Evolutionary conservation across 2,797 vertebrate species (phyloP), one percentile per base, ranked within the genome.

Genomic region (Petrocephalus schoutedeni): DNA sequence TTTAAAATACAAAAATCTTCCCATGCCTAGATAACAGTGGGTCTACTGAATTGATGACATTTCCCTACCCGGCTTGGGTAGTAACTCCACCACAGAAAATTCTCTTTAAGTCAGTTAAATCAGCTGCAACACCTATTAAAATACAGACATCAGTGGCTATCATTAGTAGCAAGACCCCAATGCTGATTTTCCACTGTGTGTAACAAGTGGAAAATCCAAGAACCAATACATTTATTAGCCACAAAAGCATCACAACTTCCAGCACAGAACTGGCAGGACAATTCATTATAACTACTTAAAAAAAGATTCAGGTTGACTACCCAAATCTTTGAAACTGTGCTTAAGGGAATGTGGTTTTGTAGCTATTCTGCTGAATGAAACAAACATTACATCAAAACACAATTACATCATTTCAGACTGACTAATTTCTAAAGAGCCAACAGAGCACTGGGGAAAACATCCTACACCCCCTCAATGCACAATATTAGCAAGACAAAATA

Each of bases 231-330:
- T 12, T 3, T 28, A 28, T 54, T 56, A 84, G n/a, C 51, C n/a
- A 54, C 54, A 9, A 53, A 21, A 56, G 23, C n/a, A 85, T 12
- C 51, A 85, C 83, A 85, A 85, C 14, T 85, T 23, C 83, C 83
- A 6, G n/a, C 23, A 28, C 21, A 57, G 83, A 54, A 85, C 21
- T 32, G 4, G 28, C 51, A 28, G 53, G 1, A 53, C 51, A 85
- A 85, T 85, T 85, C 56, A 21, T 28, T 56, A 85, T 56, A 85
- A 85, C 45, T 36, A 74, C 41, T 80, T 49, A 80, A 0, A 80
- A 49, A 80, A 80, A 80, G 74, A 49, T 80, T 49, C 41, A 80
- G 41, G 74, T 80, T 80, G 41, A 80, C 74, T 49, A 80, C 74
- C 16, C 74, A 21, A n/a, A 80, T 80, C 74, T 80, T 80, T 80